Evolutionary conservation across 2,888 invertebrate species (phyloP).

Genomic region (Neoitamus cyanurus): DNA sequence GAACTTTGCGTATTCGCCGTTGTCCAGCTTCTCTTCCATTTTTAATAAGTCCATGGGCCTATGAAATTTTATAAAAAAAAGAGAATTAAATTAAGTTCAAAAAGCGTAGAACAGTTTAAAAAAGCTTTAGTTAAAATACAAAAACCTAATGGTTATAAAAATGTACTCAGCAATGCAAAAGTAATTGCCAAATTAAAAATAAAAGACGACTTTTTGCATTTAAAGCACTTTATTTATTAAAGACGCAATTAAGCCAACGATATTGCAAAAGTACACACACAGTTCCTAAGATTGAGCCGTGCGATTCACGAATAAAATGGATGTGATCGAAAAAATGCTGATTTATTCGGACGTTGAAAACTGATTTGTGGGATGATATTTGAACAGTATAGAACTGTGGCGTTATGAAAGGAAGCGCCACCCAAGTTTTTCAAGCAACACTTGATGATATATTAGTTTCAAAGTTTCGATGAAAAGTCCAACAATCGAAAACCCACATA

Average conservation of each 20-base stretch:
- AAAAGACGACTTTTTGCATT: background rate
- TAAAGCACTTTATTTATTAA: background rate
- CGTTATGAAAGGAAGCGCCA: background rate
- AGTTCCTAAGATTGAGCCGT: background rate
- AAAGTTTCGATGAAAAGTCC: background rate
- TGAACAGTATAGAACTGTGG: background rate
- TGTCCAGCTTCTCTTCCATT: conserved; percentile 88
- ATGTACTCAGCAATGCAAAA: background rate
- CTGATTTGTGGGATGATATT: background rate
- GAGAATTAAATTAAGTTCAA: background rate
- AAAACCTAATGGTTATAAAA: background rate
- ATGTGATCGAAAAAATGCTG: background rate
- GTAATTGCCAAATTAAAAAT: background rate
- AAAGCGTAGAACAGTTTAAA: background rate
- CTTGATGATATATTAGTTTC: background rate
- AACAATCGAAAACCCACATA: background rate
- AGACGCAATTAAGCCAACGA: background rate
- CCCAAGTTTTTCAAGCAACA: background rate
- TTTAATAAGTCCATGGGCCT: conserved; percentile 88
- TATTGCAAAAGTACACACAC: background rate
- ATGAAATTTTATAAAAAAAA: conserved; percentile 17
- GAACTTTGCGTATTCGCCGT: conserved; percentile 81
- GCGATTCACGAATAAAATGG: background rate
- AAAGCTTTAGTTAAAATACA: background rate
- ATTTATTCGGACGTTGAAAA: background rate